These are phyloP conservation scores for Hyppa rectilinea DNA, from an alignment of 2,888 invertebrate genomes.

Conservation along the genomic window DNA sequence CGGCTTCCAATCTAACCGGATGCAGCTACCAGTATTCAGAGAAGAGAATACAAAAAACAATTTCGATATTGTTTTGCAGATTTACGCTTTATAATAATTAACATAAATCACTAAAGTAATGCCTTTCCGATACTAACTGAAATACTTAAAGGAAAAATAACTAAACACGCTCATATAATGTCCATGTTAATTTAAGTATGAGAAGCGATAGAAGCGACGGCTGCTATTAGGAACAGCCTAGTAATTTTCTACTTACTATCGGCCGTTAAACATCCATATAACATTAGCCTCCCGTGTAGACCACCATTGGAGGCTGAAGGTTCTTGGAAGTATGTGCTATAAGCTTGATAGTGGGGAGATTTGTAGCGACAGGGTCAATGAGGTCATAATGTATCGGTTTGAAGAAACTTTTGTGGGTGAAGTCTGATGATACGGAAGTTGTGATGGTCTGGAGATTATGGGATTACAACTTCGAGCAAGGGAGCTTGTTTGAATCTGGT, in stretches of 20 bases:
- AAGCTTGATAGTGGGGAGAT: conserved; percentile 26
- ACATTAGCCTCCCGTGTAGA: conserved; percentile 51
- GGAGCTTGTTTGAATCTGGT: too few species aligned
- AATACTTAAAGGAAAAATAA: neutral
- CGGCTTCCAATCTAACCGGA: too few species aligned
- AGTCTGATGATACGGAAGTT: neutral
- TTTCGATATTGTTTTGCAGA: neutral
- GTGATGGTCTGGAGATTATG: neutral
- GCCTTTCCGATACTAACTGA: too few species aligned
- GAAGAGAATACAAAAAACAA: neutral
- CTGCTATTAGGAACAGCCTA: conserved; percentile 33
- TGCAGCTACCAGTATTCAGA: too few species aligned
- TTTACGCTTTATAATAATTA: too few species aligned
- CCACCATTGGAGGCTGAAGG: conserved; percentile 31
- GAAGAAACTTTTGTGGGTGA: conserved; percentile 18
- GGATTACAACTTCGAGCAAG: neutral
- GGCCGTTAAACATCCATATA: conserved; percentile 40
- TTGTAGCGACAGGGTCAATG: conserved; percentile 37
- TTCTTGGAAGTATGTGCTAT: conserved; percentile 33
- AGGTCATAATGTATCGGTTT: conserved; percentile 6
- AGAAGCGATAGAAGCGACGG: conserved; percentile 8
- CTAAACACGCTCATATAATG: neutral
- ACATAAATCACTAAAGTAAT: neutral
- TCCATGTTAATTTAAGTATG: conserved; percentile 21
- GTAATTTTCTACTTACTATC: conserved; percentile 59